These are phyloP conservation scores for Danionella cerebrum DNA, from an alignment of 2,113 vertebrate species.

Conservation along the genomic window DNA sequence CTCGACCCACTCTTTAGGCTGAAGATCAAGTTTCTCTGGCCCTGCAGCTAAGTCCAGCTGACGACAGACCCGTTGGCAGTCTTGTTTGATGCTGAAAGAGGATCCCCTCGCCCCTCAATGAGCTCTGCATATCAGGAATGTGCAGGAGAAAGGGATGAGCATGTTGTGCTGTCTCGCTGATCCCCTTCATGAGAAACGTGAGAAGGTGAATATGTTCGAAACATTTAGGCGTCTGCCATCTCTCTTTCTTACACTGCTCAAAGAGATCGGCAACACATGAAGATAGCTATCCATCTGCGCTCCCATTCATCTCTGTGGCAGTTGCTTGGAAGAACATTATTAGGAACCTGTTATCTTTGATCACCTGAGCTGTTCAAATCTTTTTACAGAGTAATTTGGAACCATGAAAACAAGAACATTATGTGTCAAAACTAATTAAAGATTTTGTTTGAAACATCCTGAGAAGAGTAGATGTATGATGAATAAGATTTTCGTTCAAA, in stretches of 20 bases:
- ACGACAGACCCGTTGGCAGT: constrained; percentile 60
- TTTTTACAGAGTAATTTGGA: background rate
- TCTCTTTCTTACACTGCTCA: constrained; percentile 10
- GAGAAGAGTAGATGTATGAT: too few species aligned
- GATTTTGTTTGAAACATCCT: too few species aligned
- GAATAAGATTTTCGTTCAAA: too few species aligned
- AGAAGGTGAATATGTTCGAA: constrained; percentile 6
- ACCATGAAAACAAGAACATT: background rate
- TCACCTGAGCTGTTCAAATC: background rate
- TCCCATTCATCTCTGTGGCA: background rate
- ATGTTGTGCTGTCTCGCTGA: constrained; percentile 42
- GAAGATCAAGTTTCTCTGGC: constrained; percentile 61
- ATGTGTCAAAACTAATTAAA: too few species aligned
- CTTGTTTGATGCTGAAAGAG: constrained; percentile 53
- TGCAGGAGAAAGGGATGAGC: constrained; percentile 46
- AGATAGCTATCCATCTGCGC: background rate
- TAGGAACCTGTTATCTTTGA: background rate
- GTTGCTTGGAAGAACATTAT: background rate
- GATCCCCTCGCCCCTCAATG: constrained; percentile 57
- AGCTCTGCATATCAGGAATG: constrained; percentile 53
- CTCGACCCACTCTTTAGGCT: constrained; percentile 49
- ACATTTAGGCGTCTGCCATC: constrained; percentile 15
- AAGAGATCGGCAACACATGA: background rate
- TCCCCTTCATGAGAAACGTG: constrained; percentile 37
- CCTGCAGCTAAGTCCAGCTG: constrained; percentile 57